Base-by-base conservation (phyloP, 2,113 vertebrate species). In the Larimichthys crocea region DNA sequence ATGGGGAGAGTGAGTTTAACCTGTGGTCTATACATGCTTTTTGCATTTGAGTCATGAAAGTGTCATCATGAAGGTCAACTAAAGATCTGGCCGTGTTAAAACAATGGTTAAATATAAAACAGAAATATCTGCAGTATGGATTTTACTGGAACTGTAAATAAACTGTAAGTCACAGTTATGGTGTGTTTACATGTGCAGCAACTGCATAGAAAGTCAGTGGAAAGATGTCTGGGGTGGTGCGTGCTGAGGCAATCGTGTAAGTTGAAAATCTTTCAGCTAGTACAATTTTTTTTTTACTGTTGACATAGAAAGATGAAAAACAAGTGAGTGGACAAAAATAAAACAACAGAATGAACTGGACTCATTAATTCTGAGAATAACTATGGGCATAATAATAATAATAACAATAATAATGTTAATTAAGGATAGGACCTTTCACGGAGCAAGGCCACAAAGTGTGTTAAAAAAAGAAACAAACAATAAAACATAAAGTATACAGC, bases 41-140 rank as follows among this genome's bases (percentile, higher is more conserved):
- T 44, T 64, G 69, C 3, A 65, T 56, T 31, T 24, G 24, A 79
- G 66, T 56, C 29, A 52, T 19, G 15, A 49, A 31, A 53, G 63
- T 40, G 63, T 42, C 64, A 55, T 9, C 15, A n/a, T 69, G 31
- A 61, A 63, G 63, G 67, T 57, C 75, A 52, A 44, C 11, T 5
- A 4, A 57, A 73, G 46, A 79, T n/a, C 1, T 29, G 26, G 4
- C 35, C 15, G 11, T 24, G 19, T 10, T 22, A 5, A 73, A 68
- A 52, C 5, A 35, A 50, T 15, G 5, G 11, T 16, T 50, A 10
- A 53, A 59, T 29, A 26, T 29, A 16, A 20, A 35, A 29, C 22
- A 46, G 3, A 40, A 16, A 60, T 35, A 35, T 35, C 11, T 31
- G 10, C 10, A 12, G 8, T 59, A 40, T 20, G 22, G 35, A 16